Base-by-base conservation (phyloP, 2,797 vertebrate species). In the Spatula versicolor region DNA sequence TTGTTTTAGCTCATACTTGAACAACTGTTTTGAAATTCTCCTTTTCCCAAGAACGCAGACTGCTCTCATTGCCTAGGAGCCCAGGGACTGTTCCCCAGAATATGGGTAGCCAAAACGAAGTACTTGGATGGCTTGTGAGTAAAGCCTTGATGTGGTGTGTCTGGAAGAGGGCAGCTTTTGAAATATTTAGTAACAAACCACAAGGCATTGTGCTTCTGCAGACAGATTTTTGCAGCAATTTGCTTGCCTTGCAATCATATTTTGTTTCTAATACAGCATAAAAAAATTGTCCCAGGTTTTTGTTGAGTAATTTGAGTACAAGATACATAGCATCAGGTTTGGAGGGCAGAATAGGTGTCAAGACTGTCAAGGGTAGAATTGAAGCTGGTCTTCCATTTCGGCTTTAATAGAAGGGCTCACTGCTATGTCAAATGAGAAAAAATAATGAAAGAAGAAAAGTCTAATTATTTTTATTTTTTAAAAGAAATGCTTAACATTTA, bases 341-440 rank as follows among this genome's bases (percentile, higher is more conserved):
- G 67, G 52, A 72, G 90, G 58, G 43, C 62, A 86, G 66, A 95
- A 45, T 20, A 71, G 2, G 23, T 18, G 67, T 58, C 66, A 91
- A 95, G 62, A 84, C 69, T 86, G n/a, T 78, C 46, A 71, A 22
- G 45, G 45, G 71, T 35, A 77, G 66, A 35, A 88, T 19, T 73
- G 56, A 90, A 85, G 48, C 67, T 73, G 25, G 55, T 60, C 66
- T 90, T 62, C 76, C 71, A 83, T 82, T 92, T 92, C 88, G 5
- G 19, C 35, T 68, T 77, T 52, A 95, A 56, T 21, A 90, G 78
- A 90, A 95, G 5, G n/a, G 13, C 62, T 94, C 91, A 45, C 71
- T 95, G 82, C 72, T 91, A 9, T 18, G 67, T 73, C 25, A 25
- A 93, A 94, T 89, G 81, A 80, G 94, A 54, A 63, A 31, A 63